Conservation (phyloP, 2,797 vertebrate species). For the Chelmon rostratus region DNA sequence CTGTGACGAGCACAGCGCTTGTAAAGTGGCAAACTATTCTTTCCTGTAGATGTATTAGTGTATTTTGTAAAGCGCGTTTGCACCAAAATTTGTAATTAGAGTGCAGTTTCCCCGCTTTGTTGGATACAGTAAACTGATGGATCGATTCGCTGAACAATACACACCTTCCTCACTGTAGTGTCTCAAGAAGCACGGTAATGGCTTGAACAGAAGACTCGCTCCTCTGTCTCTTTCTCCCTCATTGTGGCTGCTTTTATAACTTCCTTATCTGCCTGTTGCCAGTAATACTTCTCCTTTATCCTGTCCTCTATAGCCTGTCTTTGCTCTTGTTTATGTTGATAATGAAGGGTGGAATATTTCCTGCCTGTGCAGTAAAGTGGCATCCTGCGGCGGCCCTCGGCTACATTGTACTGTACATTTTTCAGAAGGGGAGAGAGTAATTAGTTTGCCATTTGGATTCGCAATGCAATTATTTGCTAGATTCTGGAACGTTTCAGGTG, state of each 20-base stretch:
- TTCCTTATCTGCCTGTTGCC: slow-evolving; percentile 71
- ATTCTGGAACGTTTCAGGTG: slow-evolving; percentile 65
- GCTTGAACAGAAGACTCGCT: slow-evolving; percentile 48
- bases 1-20: slow-evolving; percentile 30
- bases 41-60: slow-evolving; percentile 39
- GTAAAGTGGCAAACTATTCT: slow-evolving; percentile 29
- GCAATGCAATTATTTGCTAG: slow-evolving; percentile 72
- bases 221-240: slow-evolving; percentile 42
- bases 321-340: slow-evolving; percentile 71
- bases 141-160: slow-evolving; percentile 62
- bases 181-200: slow-evolving; percentile 59
- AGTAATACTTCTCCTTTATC: slow-evolving; percentile 67
- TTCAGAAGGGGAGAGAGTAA: slow-evolving; percentile 66
- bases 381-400: slow-evolving; percentile 58
- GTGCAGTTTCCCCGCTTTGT: slow-evolving; percentile 45
- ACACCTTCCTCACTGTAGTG: slow-evolving; percentile 50
- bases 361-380: slow-evolving; percentile 62
- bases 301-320: slow-evolving; percentile 55
- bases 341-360: slow-evolving; percentile 60
- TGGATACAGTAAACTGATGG: slow-evolving; percentile 50
- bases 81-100: slow-evolving; percentile 54
- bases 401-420: slow-evolving; percentile 56
- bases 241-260: slow-evolving; percentile 63
- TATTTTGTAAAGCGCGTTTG: slow-evolving; percentile 46
- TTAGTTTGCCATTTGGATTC: slow-evolving; percentile 79